phyloP scores from a whole-genome alignment of 1,140 invertebrate genomes.

The Hypsibius dujardini region DNA sequence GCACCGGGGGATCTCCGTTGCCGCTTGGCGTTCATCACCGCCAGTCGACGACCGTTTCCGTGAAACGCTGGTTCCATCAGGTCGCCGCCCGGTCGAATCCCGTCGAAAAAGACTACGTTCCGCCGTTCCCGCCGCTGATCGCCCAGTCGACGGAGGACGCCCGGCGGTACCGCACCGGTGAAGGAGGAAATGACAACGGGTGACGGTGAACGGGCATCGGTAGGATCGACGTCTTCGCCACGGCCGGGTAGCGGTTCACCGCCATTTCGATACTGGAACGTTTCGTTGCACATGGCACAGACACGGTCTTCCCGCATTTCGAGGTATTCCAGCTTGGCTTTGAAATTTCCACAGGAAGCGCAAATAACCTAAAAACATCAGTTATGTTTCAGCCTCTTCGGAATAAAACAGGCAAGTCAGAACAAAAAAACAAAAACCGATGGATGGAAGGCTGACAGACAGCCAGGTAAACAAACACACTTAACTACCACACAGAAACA shows the following conservation, averaged over 20 bases:
- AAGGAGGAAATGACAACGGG: not conserved
- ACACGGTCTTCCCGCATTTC: constrained; percentile 45
- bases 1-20: constrained; percentile 18
- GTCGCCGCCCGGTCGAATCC: constrained; percentile 72
- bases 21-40: constrained; percentile 14
- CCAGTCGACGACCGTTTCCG: constrained; percentile 23
- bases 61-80: constrained; percentile 49
- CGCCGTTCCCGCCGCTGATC: constrained; percentile 36
- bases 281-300: constrained; percentile 36
- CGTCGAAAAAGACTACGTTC: constrained; percentile 77
- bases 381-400: no score
- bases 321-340: constrained; percentile 53
- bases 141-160: constrained; percentile 19
- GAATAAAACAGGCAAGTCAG: no score
- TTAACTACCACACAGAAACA: no score
- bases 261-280: constrained; percentile 25
- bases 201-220: constrained; percentile 24
- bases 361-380: constrained; percentile 58
- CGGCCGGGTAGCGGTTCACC: constrained; percentile 26
- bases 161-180: constrained; percentile 10
- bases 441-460: no score
- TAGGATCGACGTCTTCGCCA: not conserved
- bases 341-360: constrained; percentile 56
- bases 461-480: no score
- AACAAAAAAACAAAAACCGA: no score